Evolutionary conservation across 2,797 vertebrate genomes (phyloP).

Genomic region (Acropternis orthonyx): DNA sequence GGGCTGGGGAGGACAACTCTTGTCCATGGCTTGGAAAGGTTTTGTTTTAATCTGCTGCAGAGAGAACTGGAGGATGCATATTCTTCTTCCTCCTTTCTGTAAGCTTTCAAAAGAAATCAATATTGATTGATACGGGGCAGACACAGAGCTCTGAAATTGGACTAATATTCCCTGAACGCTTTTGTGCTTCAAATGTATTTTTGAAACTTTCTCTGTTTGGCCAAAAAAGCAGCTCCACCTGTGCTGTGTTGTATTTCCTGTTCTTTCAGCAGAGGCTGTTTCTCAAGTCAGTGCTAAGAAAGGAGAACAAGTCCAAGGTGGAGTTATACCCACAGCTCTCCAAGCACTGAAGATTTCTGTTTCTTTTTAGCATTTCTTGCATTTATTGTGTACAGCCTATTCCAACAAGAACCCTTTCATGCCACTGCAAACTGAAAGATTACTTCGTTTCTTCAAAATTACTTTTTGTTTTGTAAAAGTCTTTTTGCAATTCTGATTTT

Average conservation of each 20-base stretch:
- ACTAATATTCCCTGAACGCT: neutral
- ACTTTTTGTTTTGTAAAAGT: neutral
- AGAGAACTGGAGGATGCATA: neutral
- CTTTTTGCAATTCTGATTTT: neutral
- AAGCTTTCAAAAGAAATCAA: neutral
- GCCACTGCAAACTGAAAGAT: neutral
- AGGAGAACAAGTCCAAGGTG: neutral
- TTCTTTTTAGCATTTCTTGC: neutral
- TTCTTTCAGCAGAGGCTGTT: neutral
- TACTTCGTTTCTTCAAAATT: neutral
- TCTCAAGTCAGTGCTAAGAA: neutral
- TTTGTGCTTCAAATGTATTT: neutral
- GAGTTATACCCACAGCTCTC: neutral
- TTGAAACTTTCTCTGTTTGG: neutral
- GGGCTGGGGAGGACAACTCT: neutral
- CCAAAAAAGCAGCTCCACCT: neutral
- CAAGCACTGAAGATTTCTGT: neutral
- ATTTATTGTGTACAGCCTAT: fast-evolving
- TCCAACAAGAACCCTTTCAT: neutral
- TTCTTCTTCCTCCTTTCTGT: neutral
- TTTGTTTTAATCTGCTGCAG: neutral
- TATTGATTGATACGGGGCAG: neutral
- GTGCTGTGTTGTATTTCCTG: neutral
- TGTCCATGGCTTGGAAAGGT: neutral
- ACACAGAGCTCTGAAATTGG: neutral